These are phyloP conservation scores for Chitala chitala DNA, from an alignment of 2,113 vertebrate species.

Conservation along the genomic window DNA sequence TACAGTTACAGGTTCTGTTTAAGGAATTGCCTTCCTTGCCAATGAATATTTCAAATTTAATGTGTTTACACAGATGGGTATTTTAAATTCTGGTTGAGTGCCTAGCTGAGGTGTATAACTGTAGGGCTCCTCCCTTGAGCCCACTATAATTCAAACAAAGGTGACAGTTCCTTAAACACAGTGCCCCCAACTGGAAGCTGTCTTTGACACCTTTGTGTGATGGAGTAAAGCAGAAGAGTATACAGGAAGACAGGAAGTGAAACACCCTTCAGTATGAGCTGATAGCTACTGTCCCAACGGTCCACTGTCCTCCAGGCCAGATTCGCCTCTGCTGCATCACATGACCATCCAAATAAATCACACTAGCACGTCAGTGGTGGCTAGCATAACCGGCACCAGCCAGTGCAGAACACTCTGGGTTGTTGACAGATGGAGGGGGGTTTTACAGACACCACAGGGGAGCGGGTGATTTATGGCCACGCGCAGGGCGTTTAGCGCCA, in stretches of 20 bases:
- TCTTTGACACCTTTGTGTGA: no score
- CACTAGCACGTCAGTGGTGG: constrained; percentile 13
- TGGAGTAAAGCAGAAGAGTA: no score
- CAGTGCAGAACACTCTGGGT: constrained; percentile 50
- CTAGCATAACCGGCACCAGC: constrained; percentile 49
- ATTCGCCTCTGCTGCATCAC: not conserved
- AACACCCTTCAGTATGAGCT: not conserved
- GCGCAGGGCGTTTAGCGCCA: constrained; percentile 41
- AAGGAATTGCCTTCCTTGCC: no score
- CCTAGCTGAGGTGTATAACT: not conserved
- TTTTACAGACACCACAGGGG: constrained; percentile 41
- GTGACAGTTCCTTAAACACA: not conserved
- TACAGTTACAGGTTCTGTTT: no score
- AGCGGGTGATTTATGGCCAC: constrained; percentile 57
- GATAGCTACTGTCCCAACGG: not conserved
- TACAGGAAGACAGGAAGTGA: no score
- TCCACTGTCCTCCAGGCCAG: not conserved
- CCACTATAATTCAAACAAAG: no score
- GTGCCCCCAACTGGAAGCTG: not conserved
- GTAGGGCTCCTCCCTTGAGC: no score
- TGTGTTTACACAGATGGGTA: no score
- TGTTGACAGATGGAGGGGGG: constrained; percentile 62
- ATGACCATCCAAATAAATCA: not conserved
- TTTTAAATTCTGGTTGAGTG: not conserved
- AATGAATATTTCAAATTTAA: no score